Evolutionary conservation across 2,797 vertebrate species (phyloP).

Genomic region (Phalanger gymnotis): DNA sequence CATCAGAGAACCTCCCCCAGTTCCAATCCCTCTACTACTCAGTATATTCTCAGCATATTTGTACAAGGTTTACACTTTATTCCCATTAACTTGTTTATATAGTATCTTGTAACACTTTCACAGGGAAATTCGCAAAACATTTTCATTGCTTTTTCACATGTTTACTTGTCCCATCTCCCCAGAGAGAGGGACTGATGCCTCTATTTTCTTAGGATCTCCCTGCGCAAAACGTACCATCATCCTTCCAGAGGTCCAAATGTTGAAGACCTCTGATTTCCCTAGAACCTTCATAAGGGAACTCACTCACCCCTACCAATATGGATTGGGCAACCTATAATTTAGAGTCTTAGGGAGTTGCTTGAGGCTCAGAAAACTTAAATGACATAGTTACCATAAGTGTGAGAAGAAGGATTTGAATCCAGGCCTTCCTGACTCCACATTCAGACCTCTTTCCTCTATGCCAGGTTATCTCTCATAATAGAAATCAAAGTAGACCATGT

Average conservation of each 20-base stretch:
- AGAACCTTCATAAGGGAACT: background rate
- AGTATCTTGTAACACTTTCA: background rate
- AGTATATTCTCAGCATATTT: background rate
- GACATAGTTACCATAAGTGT: background rate
- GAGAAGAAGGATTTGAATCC: background rate
- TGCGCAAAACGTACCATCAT: background rate
- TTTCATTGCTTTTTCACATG: background rate
- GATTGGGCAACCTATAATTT: background rate
- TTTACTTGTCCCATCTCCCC: conserved; percentile 19
- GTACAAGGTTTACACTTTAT: background rate
- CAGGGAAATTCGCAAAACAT: background rate
- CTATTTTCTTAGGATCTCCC: background rate
- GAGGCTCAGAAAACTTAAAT: background rate
- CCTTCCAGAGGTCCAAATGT: background rate
- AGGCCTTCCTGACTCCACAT: background rate
- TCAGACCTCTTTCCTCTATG: background rate
- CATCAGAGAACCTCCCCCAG: conserved; percentile 31
- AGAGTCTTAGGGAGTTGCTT: background rate
- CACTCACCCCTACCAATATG: background rate
- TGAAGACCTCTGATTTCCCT: background rate
- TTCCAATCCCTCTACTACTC: background rate
- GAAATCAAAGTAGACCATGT: background rate
- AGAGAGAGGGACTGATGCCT: background rate
- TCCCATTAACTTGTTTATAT: conserved; percentile 15
- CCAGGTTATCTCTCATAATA: background rate